phyloP scores from a whole-genome alignment of 2,888 invertebrate species.

The Dione juno region DNA sequence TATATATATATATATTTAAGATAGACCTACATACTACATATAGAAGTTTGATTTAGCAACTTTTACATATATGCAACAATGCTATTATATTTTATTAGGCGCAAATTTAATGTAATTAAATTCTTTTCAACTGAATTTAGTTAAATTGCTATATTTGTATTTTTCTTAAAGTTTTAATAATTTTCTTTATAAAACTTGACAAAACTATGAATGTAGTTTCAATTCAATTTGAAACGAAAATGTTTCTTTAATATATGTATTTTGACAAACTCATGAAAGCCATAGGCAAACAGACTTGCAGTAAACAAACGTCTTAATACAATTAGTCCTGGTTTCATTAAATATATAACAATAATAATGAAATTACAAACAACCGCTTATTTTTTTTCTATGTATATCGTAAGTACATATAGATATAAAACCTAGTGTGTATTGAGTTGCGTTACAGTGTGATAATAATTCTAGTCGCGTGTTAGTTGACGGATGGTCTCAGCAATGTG shows the following conservation, averaged over 20 bases:
- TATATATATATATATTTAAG: no score
- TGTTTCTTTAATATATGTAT: no score
- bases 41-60: not conserved
- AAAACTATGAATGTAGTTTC: no score
- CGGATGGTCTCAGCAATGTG: conserved; percentile 53
- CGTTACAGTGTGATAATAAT: conserved; percentile 50
- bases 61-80: not conserved
- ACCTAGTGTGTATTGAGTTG: conserved; percentile 27
- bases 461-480: conserved; percentile 62
- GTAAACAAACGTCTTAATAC: no score
- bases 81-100: conserved; percentile 13
- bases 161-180: not conserved
- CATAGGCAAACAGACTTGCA: no score
- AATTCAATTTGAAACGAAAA: no score
- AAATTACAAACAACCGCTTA: not conserved
- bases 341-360: no score
- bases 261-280: no score
- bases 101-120: not conserved
- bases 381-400: not conserved
- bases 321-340: no score
- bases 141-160: not conserved
- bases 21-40: no score
- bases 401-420: not conserved
- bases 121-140: not conserved
- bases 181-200: not conserved